These are phyloP conservation scores for Periphyllus acericola DNA, from an alignment of 2,888 invertebrate genomes.

Conservation along the genomic window DNA sequence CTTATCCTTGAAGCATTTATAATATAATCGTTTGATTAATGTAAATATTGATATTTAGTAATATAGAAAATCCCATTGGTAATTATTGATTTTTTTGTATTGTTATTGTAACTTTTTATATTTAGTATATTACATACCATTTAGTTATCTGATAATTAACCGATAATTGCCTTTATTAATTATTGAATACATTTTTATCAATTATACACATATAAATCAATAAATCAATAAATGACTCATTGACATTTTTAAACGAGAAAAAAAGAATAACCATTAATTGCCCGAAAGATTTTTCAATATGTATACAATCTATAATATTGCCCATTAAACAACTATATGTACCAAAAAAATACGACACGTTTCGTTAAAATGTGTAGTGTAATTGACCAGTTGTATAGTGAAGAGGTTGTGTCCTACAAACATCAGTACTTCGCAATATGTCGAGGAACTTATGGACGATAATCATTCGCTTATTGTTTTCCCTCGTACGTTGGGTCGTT, in stretches of 20 bases:
- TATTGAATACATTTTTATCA: not conserved
- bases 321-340: not conserved
- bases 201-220: not conserved
- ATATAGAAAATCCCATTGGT: not conserved
- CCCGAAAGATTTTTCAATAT: not conserved
- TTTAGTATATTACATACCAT: not conserved
- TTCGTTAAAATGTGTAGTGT: not conserved
- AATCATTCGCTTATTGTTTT: not conserved
- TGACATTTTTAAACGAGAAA: not conserved
- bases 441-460: not conserved
- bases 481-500: not conserved
- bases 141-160: not conserved
- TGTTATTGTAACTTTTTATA: not conserved
- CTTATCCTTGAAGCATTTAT: too few species aligned
- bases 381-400: not conserved
- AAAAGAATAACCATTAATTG: not conserved
- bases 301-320: not conserved
- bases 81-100: not conserved
- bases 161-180: not conserved
- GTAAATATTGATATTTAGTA: not conserved
- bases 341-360: not conserved
- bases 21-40: not conserved
- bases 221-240: constrained; percentile 39
- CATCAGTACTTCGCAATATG: not conserved
- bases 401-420: not conserved